phyloP scores from a whole-genome alignment of 1,140 invertebrate species.

The Ectropis grisescens region DNA sequence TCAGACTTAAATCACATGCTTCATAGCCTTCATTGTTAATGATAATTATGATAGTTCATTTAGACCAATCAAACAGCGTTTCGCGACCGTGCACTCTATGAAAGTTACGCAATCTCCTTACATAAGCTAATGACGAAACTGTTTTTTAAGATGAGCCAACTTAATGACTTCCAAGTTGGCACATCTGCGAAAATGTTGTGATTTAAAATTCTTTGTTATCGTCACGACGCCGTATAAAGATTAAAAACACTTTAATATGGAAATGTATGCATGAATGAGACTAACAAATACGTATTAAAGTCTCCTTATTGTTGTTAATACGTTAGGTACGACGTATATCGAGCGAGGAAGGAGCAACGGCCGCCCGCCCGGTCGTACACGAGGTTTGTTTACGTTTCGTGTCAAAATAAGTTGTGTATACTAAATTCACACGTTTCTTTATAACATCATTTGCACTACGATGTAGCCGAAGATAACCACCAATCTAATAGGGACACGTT shows the following conservation, averaged over 20 bases:
- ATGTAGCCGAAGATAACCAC: constrained; percentile 1
- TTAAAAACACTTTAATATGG: too few relatives aligned
- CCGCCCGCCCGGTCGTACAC: constrained; percentile 27
- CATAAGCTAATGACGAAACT: constrained; percentile 52
- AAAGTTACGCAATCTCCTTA: constrained; percentile 50
- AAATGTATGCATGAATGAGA: too few relatives aligned
- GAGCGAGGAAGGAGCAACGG: constrained; percentile 28
- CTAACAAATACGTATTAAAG: too few relatives aligned
- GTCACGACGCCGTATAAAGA: too few relatives aligned
- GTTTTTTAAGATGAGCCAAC: constrained; percentile 32
- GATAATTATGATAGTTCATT: too few relatives aligned
- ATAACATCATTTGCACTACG: too few relatives aligned
- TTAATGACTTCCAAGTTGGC: constrained; percentile 35
- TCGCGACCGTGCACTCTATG: constrained; percentile 39
- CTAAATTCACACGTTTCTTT: constrained; percentile 11
- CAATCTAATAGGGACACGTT: constrained; percentile 24
- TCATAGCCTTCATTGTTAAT: too few relatives aligned
- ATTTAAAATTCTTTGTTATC: too few relatives aligned
- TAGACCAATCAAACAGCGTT: too few relatives aligned
- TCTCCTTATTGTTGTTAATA: too few relatives aligned
- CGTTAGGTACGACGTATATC: background rate
- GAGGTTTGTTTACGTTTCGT: constrained; percentile 30
- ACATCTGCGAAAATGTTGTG: too few relatives aligned
- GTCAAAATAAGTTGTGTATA: constrained; percentile 5
- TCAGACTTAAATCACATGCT: too few relatives aligned